Evolutionary conservation across 2,888 invertebrate species (phyloP).

Genomic region (Diplolepis rosae): DNA sequence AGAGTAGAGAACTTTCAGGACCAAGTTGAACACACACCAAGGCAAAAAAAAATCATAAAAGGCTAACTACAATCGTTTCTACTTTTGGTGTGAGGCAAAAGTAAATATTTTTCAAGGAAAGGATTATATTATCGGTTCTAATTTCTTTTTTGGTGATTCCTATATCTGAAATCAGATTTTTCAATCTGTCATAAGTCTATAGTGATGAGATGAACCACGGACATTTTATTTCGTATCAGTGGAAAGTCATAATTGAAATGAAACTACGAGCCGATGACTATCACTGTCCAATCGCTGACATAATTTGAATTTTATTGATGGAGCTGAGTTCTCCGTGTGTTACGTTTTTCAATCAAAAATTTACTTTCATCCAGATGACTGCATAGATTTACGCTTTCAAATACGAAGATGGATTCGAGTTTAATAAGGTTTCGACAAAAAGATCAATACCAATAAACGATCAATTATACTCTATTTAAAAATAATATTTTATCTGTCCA

Average conservation of each 20-base stretch:
- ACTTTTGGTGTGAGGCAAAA: background rate
- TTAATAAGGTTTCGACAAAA: conserved; percentile 12
- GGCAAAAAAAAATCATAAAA: background rate
- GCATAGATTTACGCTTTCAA: background rate
- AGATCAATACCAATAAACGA: background rate
- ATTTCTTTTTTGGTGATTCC: too few species aligned
- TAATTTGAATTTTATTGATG: conserved; percentile 24
- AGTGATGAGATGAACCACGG: background rate
- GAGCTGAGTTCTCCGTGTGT: background rate
- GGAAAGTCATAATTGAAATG: conserved; percentile 6
- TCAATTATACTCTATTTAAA: background rate
- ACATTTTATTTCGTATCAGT: background rate
- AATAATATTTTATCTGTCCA: background rate
- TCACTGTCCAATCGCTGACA: background rate
- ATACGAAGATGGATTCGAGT: background rate
- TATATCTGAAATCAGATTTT: background rate
- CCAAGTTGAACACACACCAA: background rate
- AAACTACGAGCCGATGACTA: conserved; percentile 17
- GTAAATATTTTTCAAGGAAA: background rate
- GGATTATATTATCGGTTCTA: background rate
- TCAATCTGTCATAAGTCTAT: background rate
- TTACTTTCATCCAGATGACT: background rate
- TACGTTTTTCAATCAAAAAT: conserved; percentile 25
- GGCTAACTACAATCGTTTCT: too few species aligned
- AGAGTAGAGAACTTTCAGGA: background rate